Conservation (phyloP, 2,113 vertebrate genomes). For the Fulmarus glacialis region DNA sequence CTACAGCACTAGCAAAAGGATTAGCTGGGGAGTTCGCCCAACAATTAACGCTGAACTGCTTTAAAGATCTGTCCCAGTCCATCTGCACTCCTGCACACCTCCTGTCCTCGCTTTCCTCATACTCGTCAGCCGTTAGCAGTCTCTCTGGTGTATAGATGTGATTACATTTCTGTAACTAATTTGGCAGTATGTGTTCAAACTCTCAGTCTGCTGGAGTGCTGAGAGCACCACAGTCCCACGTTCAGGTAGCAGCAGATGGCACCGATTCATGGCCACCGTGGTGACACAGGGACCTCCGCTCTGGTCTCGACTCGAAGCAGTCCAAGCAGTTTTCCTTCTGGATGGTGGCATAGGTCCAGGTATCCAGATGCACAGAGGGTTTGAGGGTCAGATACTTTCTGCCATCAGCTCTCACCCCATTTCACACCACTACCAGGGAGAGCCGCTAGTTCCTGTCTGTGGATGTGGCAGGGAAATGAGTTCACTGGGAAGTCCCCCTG, state of each 20-base stretch:
- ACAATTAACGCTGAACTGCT: not conserved
- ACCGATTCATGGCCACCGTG: accelerated
- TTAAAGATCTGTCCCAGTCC: not conserved
- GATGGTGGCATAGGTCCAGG: not conserved
- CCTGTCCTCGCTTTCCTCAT: not conserved
- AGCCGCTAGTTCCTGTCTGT: not conserved
- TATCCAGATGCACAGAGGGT: not conserved
- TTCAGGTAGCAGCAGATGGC: not conserved
- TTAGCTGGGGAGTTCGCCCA: not conserved
- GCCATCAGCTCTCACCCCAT: not conserved
- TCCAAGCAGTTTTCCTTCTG: not conserved
- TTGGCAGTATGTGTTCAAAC: not conserved
- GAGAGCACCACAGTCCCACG: not conserved
- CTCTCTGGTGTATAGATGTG: not conserved
- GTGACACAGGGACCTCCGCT: not conserved
- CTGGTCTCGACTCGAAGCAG: not conserved
- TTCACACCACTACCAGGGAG: not conserved
- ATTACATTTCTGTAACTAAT: not conserved
- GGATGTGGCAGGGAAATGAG: accelerated
- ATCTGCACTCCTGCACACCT: not conserved
- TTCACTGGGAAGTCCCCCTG: not conserved
- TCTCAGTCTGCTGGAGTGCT: not conserved
- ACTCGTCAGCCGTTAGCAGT: not conserved
- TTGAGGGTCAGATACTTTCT: not conserved
- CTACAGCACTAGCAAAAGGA: not conserved